Evolutionary conservation across 23 tunicate species (phyloP).

Genomic region (Diplosoma virens): DNA sequence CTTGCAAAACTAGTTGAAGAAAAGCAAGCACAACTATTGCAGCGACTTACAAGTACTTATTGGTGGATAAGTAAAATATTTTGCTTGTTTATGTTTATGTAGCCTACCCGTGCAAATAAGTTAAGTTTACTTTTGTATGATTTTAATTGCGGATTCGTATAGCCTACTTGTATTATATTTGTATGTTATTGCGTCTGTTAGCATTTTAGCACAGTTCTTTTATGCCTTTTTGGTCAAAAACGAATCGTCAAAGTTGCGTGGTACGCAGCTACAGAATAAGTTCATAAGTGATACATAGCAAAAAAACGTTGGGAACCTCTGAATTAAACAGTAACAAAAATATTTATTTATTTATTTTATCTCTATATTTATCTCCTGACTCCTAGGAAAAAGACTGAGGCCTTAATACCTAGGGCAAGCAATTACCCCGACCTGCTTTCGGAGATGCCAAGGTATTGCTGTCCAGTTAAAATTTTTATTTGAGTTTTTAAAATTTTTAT

Average conservation of each 20-base stretch:
- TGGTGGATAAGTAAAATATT: slow-evolving; percentile 1
- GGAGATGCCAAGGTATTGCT: too few relatives aligned
- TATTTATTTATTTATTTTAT: too few relatives aligned
- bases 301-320: neutral
- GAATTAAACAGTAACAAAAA: too few relatives aligned
- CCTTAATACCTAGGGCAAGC: too few relatives aligned
- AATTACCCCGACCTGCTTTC: too few relatives aligned
- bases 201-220: neutral
- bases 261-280: slow-evolving; percentile 7
- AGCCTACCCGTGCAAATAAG: neutral
- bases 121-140: neutral
- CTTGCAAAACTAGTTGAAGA: too few relatives aligned
- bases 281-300: neutral
- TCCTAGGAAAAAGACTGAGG: too few relatives aligned
- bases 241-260: too few relatives aligned
- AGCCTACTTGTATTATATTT: neutral
- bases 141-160: neutral
- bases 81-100: slow-evolving; percentile 6
- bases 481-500: too few relatives aligned
- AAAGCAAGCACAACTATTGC: too few relatives aligned
- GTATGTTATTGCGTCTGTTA: slow-evolving; percentile 12
- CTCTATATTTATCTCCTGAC: too few relatives aligned
- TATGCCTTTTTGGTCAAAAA: neutral
- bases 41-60: neutral
- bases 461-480: too few relatives aligned